A percentile compares a stretch with the other conserved stretches of the same genome.
These are phyloP conservation scores for Oncorhynchus mykiss DNA, from an alignment of 2,113 vertebrate species.

Conservation along the genomic window DNA sequence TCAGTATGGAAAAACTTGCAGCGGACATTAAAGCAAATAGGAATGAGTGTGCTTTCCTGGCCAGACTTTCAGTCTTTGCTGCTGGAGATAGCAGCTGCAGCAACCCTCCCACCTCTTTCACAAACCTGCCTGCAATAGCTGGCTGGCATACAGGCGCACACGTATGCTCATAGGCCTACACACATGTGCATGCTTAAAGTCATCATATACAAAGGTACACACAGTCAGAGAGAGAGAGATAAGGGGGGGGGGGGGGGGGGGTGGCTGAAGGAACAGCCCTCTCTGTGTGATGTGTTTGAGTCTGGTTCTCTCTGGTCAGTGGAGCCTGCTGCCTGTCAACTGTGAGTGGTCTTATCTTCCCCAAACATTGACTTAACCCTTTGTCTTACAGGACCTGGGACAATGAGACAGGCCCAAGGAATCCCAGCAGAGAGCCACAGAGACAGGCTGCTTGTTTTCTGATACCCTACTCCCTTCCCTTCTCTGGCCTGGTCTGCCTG, in stretches of 20 bases:
- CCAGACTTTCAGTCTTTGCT: constrained; percentile 63
- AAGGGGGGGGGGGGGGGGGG: constrained; percentile 26
- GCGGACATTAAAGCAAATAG: constrained; percentile 56
- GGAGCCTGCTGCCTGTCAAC: constrained; percentile 83
- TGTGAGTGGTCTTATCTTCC: constrained; percentile 81
- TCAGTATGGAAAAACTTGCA: constrained; percentile 52
- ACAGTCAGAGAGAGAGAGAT: constrained; percentile 3
- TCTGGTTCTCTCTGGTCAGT: constrained; percentile 60
- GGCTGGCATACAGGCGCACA: constrained; percentile 14
- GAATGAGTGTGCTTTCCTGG: constrained; percentile 57
- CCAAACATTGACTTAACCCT: constrained; percentile 87
- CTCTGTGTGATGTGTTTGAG: constrained; percentile 25
- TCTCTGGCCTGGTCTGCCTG: background rate
- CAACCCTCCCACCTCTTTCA: constrained; percentile 17
- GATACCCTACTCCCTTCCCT: constrained; percentile 33
- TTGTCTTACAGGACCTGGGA: constrained; percentile 79
- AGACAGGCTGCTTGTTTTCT: constrained; percentile 20
- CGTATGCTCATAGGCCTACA: constrained; percentile 9
- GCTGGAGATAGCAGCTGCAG: constrained; percentile 58
- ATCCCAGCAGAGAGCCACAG: constrained; percentile 56
- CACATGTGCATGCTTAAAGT: constrained; percentile 2
- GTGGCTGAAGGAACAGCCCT: constrained; percentile 21
- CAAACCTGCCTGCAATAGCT: constrained; percentile 27
- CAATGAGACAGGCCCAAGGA: constrained; percentile 70
- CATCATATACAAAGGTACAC: background rate